Evolutionary conservation across 2,113 vertebrate genomes (phyloP).

Genomic region (Grus americana): DNA sequence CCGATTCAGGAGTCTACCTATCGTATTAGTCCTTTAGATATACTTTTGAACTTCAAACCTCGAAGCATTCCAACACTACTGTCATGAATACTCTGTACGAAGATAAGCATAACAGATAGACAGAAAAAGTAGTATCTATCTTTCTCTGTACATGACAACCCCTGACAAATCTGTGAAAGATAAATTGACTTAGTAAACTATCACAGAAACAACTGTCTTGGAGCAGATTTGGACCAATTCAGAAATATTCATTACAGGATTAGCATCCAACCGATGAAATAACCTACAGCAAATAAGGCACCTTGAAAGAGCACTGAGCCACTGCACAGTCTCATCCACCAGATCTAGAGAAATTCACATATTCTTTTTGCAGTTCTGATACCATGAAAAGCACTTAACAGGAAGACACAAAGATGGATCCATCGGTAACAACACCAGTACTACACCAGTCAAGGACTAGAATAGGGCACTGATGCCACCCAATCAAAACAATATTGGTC

Average conservation of each 20-base stretch:
- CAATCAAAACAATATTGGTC: not conserved
- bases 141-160: not conserved
- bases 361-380: not conserved
- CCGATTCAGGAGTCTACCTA: not conserved
- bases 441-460: not conserved
- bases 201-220: conserved; percentile 57
- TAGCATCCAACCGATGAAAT: not conserved
- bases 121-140: not conserved
- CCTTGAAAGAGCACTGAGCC: conserved; percentile 4
- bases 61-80: conserved; percentile 25
- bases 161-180: not conserved
- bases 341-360: not conserved
- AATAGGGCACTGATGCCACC: not conserved
- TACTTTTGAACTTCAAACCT: not conserved
- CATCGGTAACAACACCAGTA: not conserved
- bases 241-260: conserved; percentile 48
- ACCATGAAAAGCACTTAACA: not conserved
- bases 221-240: conserved; percentile 57
- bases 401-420: not conserved
- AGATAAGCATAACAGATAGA: not conserved
- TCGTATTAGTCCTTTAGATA: not conserved
- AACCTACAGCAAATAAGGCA: conserved; percentile 33
- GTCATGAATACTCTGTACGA: conserved; percentile 30
- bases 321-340: not conserved
- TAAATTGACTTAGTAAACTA: not conserved